These are phyloP conservation scores for Emydura subglobosa DNA, from an alignment of 2,113 vertebrate genomes.

Conservation along the genomic window DNA sequence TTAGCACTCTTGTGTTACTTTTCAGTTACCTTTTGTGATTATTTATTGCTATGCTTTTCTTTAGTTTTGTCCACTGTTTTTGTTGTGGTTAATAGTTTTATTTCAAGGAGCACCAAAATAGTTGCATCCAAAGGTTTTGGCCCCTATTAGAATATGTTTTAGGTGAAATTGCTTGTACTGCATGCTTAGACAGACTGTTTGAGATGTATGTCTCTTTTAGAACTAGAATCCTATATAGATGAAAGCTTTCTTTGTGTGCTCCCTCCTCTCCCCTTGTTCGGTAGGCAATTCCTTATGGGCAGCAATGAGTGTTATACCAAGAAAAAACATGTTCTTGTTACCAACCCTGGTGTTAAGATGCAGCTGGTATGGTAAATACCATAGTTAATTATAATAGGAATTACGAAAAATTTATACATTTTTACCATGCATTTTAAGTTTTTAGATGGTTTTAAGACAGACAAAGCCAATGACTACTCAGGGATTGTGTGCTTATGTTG, in stretches of 20 bases:
- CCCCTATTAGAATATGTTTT: not conserved
- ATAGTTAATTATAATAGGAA: not conserved
- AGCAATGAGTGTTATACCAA: accelerated
- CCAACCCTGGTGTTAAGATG: not conserved
- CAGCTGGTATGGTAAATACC: accelerated
- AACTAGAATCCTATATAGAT: not conserved
- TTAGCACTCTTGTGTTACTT: not conserved
- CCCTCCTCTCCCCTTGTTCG: not conserved
- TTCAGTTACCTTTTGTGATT: not conserved
- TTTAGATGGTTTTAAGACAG: not conserved
- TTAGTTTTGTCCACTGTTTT: not conserved
- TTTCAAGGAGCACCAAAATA: not conserved
- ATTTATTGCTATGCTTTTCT: not conserved
- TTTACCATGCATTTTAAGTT: not conserved
- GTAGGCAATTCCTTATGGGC: not conserved
- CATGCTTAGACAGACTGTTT: not conserved
- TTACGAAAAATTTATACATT: not conserved
- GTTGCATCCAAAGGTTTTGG: not conserved
- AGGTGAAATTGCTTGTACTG: not conserved
- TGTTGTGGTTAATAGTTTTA: not conserved
- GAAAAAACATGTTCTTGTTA: not conserved
- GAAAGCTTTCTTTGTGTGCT: accelerated
- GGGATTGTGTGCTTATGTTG: not conserved
- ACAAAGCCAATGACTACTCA: not conserved
- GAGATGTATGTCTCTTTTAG: not conserved